Evolutionary conservation across 2,113 vertebrate genomes (phyloP).

Genomic region (Erythrocebus patas): DNA sequence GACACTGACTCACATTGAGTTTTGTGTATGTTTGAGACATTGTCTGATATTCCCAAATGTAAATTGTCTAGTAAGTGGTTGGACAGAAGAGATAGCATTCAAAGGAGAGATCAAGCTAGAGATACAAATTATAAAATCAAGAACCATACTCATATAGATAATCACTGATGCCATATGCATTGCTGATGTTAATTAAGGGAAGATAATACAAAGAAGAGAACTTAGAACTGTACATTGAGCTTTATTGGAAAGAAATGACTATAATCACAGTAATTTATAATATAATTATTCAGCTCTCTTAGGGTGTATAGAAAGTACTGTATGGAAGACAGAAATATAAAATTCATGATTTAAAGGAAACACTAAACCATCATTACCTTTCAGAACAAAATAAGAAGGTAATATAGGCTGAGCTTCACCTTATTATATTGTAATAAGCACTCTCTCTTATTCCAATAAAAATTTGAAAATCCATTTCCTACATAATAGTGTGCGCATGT

Average conservation of each 20-base stretch:
- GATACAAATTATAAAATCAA: background rate
- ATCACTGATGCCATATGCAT: background rate
- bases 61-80: background rate
- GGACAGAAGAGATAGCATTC: background rate
- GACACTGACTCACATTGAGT: background rate
- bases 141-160: background rate
- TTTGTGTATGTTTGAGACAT: background rate
- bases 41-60: background rate
- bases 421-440: background rate
- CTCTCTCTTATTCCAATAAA: background rate
- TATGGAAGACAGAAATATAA: background rate
- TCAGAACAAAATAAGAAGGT: background rate
- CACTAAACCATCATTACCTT: background rate
- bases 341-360: background rate
- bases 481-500: background rate
- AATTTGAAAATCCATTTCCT: background rate
- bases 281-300: background rate
- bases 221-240: background rate
- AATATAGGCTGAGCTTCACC: background rate
- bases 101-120: background rate
- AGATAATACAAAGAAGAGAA: background rate
- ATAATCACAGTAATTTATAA: background rate
- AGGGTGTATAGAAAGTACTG: background rate
- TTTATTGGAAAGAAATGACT: background rate
- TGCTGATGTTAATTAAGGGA: background rate